Base-by-base conservation (phyloP, 2,113 vertebrate genomes). In the Excalfactoria chinensis region DNA sequence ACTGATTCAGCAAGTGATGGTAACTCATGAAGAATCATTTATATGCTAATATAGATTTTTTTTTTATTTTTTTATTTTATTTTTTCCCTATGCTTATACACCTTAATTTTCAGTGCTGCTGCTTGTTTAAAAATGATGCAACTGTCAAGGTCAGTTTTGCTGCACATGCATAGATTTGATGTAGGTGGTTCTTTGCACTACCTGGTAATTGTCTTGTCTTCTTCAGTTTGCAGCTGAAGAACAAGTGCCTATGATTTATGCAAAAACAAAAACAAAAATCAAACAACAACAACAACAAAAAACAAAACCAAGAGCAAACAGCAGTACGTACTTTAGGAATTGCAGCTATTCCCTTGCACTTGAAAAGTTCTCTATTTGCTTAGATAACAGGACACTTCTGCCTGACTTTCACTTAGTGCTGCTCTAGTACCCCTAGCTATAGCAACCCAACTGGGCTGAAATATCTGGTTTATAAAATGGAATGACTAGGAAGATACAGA, bases 31-130 rank as follows among this genome's bases (percentile, higher is more conserved):
- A 14, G 11, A 7, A 63, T 74, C 55, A 44, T 10, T 12, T 66
- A 15, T n/a, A 14, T 7, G n/a, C 3, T 28, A 71, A 43, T 37
- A 43, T 37, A 67, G 21, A 28, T 8, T 46, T 41, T 63, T 0
- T 40, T 70, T 10, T 78, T 70, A 66, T 15, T 41, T 13, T 23
- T 75, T 67, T 83, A n/a, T n/a, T n/a, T n/a, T n/a, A n/a, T n/a
- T n/a, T n/a, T n/a, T n/a, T n/a, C n/a, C n/a, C 51, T 62, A 4
- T 62, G 32, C 1, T 1, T 20, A 46, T 14, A 53, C 28, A 30
- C 15, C 5, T 56, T n/a, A 9, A 48, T 75, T 71, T 75, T 67
- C 30, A 4, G 0, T 48, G 34, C 1, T 25, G 16, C 19, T 67
- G 3, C 16, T 6, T 19, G 5, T 59, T 71, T 62, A 40, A 76